Evolutionary conservation across 2,797 vertebrate genomes (phyloP), one percentile per base, ranked within the genome.

Genomic region (Enteromius trimaculatus): DNA sequence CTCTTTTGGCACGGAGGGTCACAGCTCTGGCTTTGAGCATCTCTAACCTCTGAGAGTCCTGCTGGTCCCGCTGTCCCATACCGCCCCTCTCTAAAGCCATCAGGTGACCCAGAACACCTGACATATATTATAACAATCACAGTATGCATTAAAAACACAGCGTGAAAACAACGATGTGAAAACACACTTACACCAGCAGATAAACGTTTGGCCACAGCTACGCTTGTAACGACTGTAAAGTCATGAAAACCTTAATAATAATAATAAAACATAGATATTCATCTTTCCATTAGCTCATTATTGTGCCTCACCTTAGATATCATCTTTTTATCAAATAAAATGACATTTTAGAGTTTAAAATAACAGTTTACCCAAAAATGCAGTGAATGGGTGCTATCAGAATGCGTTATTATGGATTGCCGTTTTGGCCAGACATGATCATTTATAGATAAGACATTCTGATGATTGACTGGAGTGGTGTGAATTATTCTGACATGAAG

Each of bases 101-200:
- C 88, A 97, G 89, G 13, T 95, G 93, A 83, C 86, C 87, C 8
- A 97, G 86, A 78, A 96, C 92, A 86, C 94, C 97, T 97, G 84
- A 0, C 0, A 51, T 7, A 60, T 16, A 31, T 66, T 23, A 62
- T 11, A 3, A 74, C 2, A 29, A 21, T 14, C 10, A 19, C 10
- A 49, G 23, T 0, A 29, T 44, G 29, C 42, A 77, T 37, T 65
- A 51, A 74, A 79, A 34, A 31, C 10, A 62, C 11, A 17, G 1
- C 1, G n/a, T 42, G 29, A 29, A 29, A 29, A 29, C 29, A 29
- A 29, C 1, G 29, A 29, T 1, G 37, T 9, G 9, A 77, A 62
- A 64, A 64, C 13, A 64, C 19, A 21, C 23, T 34, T 34, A 53
- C 29, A 72, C 9, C 19, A 44, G 16, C 0, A 77, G 17, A 21